Evolutionary conservation across 2,113 vertebrate species (phyloP).

Genomic region (Prunella himalayana): DNA sequence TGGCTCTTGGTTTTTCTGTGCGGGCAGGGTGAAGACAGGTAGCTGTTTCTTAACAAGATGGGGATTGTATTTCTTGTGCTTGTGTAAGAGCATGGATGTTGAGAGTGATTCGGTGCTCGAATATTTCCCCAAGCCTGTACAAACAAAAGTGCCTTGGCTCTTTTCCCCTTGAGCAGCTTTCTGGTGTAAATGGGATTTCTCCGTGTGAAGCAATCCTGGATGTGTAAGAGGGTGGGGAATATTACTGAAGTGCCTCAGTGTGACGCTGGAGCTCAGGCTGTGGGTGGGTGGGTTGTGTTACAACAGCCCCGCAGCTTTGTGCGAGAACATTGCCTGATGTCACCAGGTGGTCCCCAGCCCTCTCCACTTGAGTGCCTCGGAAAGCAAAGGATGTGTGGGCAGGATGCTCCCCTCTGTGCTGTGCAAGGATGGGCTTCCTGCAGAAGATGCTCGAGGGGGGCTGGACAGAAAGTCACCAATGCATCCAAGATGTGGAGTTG

Average conservation of each 20-base stretch:
- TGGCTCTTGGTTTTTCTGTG: neutral
- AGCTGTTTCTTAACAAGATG: constrained; percentile 25
- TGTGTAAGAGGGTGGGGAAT: constrained; percentile 57
- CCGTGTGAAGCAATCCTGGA: constrained; percentile 15
- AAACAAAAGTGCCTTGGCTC: constrained; percentile 51
- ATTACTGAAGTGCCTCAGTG: neutral
- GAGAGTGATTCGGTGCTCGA: neutral
- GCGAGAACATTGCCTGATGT: neutral
- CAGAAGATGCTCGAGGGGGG: neutral
- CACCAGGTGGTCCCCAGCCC: neutral
- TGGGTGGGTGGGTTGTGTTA: constrained; percentile 27
- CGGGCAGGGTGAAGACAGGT: constrained; percentile 28
- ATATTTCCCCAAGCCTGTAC: constrained; percentile 29
- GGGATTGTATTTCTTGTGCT: constrained; percentile 43
- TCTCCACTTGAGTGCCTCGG: neutral
- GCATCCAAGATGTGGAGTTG: neutral
- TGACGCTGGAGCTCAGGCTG: neutral
- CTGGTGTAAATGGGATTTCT: constrained; percentile 18
- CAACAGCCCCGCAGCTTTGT: neutral
- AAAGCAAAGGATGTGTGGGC: neutral
- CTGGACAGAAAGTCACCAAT: neutral
- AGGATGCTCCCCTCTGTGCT: neutral
- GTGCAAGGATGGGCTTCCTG: neutral
- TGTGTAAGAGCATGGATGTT: constrained; percentile 6
- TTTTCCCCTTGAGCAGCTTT: neutral